These are phyloP conservation scores for Eriocheir sinensis DNA, from an alignment of 1,140 invertebrate species.

Conservation along the genomic window DNA sequence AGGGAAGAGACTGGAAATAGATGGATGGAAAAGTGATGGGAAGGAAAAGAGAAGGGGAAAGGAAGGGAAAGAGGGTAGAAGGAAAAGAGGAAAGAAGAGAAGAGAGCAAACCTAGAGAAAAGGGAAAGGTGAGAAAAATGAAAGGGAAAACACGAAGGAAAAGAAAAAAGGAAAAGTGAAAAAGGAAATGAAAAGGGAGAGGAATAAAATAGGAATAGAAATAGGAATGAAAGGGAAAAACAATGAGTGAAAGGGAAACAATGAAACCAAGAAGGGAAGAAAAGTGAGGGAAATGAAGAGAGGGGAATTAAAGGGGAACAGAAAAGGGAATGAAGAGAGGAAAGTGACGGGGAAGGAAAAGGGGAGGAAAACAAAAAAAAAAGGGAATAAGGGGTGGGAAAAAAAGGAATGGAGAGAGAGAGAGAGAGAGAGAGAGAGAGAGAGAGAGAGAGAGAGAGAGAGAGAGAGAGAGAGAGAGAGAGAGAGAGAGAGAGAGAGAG, in stretches of 20 bases:
- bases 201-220: too few relatives aligned
- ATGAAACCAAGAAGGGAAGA: too few relatives aligned
- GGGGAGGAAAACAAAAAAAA: too few relatives aligned
- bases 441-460: background rate
- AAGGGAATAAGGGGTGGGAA: background rate
- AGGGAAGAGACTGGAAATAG: too few relatives aligned
- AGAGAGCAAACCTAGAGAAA: background rate
- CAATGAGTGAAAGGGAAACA: background rate
- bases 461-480: background rate
- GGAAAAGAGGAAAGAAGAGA: background rate
- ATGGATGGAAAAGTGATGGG: too few relatives aligned
- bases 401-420: background rate
- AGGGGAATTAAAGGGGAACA: too few relatives aligned
- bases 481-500: background rate
- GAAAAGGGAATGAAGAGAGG: background rate
- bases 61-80: background rate
- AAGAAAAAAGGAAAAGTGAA: too few relatives aligned
- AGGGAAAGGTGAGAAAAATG: too few relatives aligned
- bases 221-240: too few relatives aligned
- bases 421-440: too few relatives aligned
- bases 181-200: background rate
- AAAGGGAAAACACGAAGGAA: too few relatives aligned
- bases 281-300: background rate
- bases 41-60: background rate
- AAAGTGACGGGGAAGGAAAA: too few relatives aligned